phyloP scores from a whole-genome alignment of 2,888 invertebrate genomes.

The Pinctada fucata region DNA sequence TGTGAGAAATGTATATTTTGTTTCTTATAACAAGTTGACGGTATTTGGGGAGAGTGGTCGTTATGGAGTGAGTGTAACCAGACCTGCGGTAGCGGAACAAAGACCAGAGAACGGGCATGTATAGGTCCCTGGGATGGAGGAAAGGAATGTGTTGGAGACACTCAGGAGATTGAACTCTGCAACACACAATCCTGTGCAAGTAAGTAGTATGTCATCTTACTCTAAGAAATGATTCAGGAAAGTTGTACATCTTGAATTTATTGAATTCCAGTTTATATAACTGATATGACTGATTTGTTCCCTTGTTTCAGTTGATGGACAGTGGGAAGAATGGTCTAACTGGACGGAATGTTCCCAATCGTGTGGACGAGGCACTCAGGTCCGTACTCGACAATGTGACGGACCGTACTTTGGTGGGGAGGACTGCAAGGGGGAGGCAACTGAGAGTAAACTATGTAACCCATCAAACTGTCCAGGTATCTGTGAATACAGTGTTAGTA shows the following conservation, averaged over 20 bases:
- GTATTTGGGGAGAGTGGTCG: conserved; percentile 52
- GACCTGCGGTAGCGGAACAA: conserved; percentile 66
- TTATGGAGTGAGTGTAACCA: conserved; percentile 58
- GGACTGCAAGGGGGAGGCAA: conserved; percentile 57
- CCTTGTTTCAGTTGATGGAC: conserved; percentile 52
- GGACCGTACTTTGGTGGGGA: conserved; percentile 64
- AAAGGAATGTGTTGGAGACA: conserved; percentile 58
- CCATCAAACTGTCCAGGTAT: conserved; percentile 67
- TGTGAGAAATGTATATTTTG: too few species aligned
- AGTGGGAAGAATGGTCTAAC: conserved; percentile 53
- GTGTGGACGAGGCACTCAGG: conserved; percentile 64
- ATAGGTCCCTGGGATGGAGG: conserved; percentile 62
- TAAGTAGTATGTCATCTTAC: conserved; percentile 34
- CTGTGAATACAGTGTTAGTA: neutral
- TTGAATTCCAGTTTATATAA: neutral
- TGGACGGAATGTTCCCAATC: conserved; percentile 61
- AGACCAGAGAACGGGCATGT: conserved; percentile 58
- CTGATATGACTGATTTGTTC: neutral
- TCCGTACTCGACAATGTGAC: conserved; percentile 58
- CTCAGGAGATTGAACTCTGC: conserved; percentile 53
- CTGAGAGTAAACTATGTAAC: conserved; percentile 60
- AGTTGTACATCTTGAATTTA: neutral
- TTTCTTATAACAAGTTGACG: conserved; percentile 45
- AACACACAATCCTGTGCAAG: conserved; percentile 68
- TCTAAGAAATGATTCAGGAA: neutral